Conservation (phyloP, 1,140 invertebrate species). For the Magallana gigas region DNA sequence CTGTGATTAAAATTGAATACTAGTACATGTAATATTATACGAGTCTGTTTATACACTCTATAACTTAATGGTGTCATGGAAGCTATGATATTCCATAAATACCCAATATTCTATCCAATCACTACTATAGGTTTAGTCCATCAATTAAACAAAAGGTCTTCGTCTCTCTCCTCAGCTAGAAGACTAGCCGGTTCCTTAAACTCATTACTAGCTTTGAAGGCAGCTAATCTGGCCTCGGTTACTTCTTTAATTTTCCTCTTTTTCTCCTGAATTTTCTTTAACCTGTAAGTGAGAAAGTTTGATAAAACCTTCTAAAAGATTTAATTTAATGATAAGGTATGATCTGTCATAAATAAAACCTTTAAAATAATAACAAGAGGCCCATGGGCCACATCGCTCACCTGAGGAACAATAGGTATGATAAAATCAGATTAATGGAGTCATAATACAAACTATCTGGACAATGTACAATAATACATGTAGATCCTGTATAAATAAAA, state of each 20-base stretch:
- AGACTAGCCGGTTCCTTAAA: conserved; percentile 83
- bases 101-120: not conserved
- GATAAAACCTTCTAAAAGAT: not conserved
- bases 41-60: not conserved
- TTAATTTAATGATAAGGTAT: too few relatives aligned
- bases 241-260: conserved; percentile 82
- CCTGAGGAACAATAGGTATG: too few relatives aligned
- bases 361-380: too few relatives aligned
- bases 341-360: too few relatives aligned
- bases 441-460: too few relatives aligned
- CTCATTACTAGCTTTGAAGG: conserved; percentile 81
- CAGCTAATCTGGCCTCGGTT: conserved; percentile 64
- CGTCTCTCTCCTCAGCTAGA: conserved; percentile 91
- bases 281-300: conserved; percentile 67
- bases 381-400: too few relatives aligned
- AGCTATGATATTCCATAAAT: conserved; percentile 6
- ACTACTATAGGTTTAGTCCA: not conserved
- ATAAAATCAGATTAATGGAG: too few relatives aligned
- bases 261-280: conserved; percentile 96
- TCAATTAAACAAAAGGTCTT: conserved; percentile 90
- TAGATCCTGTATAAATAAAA: too few relatives aligned
- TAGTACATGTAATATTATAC: not conserved
- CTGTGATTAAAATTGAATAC: too few relatives aligned
- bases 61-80: not conserved
- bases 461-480: too few relatives aligned